Conservation (phyloP, 2,888 invertebrate species). For the Kryphioiulus occultus region DNA sequence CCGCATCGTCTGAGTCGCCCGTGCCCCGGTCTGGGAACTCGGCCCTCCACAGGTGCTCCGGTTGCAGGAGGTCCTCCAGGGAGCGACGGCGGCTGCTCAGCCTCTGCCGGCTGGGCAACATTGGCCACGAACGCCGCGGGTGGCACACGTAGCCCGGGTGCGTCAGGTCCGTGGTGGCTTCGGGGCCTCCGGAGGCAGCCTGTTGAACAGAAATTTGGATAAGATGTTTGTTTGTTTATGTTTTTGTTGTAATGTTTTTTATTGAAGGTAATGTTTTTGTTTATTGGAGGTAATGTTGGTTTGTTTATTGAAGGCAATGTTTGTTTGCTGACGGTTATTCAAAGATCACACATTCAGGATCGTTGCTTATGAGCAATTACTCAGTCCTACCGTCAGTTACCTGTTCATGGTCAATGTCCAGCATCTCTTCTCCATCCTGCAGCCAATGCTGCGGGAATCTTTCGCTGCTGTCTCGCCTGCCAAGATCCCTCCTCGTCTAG, state of each 20-base stretch:
- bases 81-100: conserved; percentile 43
- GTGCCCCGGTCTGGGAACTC: conserved; percentile 51
- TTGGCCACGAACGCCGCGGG: conserved; percentile 53
- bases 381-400: background rate
- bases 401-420: background rate
- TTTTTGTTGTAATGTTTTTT: too few relatives aligned
- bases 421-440: background rate
- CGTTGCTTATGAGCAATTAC: too few relatives aligned
- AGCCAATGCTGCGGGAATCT: background rate
- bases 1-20: background rate
- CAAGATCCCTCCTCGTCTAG: background rate
- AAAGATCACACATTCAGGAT: too few relatives aligned
- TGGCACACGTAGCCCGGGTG: conserved; percentile 54
- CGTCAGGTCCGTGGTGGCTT: conserved; percentile 45
- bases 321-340: too few relatives aligned
- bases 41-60: conserved; percentile 53
- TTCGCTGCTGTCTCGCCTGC: background rate
- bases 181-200: background rate
- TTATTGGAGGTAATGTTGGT: too few relatives aligned
- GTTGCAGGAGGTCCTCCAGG: conserved; percentile 49
- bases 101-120: conserved; percentile 52
- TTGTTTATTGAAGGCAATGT: too few relatives aligned
- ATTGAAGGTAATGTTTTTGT: too few relatives aligned
- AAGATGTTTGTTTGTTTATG: background rate
- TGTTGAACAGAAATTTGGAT: background rate